Evolutionary conservation across 2,113 vertebrate genomes (phyloP).

Genomic region (Leucopsar rothschildi): DNA sequence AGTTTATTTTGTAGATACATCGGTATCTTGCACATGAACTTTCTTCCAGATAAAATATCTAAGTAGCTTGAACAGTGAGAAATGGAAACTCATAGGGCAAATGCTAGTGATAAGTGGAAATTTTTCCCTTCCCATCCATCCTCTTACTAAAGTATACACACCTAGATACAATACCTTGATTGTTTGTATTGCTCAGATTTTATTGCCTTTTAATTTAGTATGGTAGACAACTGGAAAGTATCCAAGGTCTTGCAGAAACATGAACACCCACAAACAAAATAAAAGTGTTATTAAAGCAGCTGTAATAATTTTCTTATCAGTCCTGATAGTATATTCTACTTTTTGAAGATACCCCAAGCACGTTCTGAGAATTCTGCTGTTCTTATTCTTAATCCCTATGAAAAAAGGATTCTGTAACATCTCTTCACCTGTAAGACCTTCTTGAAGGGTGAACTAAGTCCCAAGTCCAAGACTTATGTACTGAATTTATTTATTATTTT

Average conservation of each 20-base stretch:
- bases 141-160: not conserved
- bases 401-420: not conserved
- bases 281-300: not conserved
- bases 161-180: not conserved
- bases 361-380: not conserved
- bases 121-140: not conserved
- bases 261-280: not conserved
- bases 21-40: not conserved
- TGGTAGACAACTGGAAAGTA: not conserved
- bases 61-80: not conserved
- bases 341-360: not conserved
- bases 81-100: not conserved
- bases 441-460: not conserved
- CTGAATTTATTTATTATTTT: not conserved
- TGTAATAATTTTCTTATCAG: not conserved
- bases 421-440: not conserved
- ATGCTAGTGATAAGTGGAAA: not conserved
- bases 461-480: not conserved
- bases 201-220: not conserved
- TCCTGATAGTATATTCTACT: not conserved
- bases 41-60: not conserved
- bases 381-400: not conserved
- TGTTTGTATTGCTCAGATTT: not conserved
- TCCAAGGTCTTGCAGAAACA: not conserved
- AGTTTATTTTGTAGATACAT: slow-evolving; percentile 47